Evolutionary conservation across 2,113 vertebrate species (phyloP), one percentile per base, ranked within the genome.

Genomic region (Gallinago jamesoni): DNA sequence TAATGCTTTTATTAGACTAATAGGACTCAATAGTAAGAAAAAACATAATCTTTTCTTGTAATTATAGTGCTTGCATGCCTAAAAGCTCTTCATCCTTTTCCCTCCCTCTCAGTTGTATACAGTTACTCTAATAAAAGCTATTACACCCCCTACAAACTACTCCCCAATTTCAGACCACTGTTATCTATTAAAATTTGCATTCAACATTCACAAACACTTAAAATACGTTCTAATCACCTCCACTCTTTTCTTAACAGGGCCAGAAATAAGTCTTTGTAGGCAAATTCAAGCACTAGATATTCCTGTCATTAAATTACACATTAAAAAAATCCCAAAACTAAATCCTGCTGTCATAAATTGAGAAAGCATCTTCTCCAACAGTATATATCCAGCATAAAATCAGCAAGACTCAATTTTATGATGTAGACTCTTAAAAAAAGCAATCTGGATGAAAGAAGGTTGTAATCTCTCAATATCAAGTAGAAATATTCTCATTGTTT

Each of bases 391-490:
- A 86, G 43, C 48, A 93, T n/a, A 96, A 96, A 91, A 82, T 68
- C 91, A 87, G 57, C 81, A 95, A 86, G 70, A 84, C 62, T 70
- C 89, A 93, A 95, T 97, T 96, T 95, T 93, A 93, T 56, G 84
- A 96, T 77, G 63, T 15, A 92, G 88, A 89, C 76, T 91, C 68
- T 91, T 89, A 45, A 56, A 90, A 90, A 92, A 96, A 88, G 39
- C 94, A 96, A 97, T 97, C 87, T 91, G 89, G 93, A 93, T 81
- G 72, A 95, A 95, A 96, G 56, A 96, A 62, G 70, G 48, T 48
- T 92, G 90, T 95, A 97, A 97, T 96, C 97, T 96, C 91, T 69
- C 82, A 83, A 87, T 60, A 94, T 94, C 79, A 94, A 84, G 84
- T 30, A 82, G 77, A 96, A 96, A 94, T 90, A 87, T 77, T 95